Conservation (phyloP, 2,113 vertebrate species). For the Onychorhynchus coronatus region DNA sequence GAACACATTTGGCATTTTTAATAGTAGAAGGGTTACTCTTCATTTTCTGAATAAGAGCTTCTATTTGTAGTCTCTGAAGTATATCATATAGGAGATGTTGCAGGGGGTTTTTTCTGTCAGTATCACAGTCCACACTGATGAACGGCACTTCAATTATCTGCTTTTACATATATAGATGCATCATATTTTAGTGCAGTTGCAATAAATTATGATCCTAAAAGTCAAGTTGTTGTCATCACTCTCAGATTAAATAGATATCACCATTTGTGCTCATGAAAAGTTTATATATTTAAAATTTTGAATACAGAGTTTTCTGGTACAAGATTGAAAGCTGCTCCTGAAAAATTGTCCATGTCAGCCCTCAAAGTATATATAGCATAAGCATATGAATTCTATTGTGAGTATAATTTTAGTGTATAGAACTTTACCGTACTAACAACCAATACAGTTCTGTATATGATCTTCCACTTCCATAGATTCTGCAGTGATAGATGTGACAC, state of each 20-base stretch:
- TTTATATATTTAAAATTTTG: neutral
- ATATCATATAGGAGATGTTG: neutral
- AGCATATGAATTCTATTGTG: neutral
- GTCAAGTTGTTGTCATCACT: neutral
- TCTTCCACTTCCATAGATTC: neutral
- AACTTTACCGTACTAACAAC: neutral
- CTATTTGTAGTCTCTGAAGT: neutral
- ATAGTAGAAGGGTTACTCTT: neutral
- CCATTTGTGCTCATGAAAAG: neutral
- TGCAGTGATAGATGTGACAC: neutral
- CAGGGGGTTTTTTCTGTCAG: neutral
- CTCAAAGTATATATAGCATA: neutral
- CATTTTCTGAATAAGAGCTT: neutral
- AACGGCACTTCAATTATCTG: neutral
- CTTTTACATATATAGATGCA: neutral
- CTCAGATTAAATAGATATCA: neutral
- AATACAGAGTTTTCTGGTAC: neutral
- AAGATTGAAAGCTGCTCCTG: neutral
- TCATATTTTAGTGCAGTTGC: neutral
- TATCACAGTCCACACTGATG: rapidly evolving
- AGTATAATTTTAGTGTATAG: neutral
- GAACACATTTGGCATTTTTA: neutral
- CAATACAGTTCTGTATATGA: neutral
- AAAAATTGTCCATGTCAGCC: neutral
- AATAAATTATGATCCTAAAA: neutral